phyloP scores from a whole-genome alignment of 1,140 invertebrate species.

The Diabrotica virgifera region DNA sequence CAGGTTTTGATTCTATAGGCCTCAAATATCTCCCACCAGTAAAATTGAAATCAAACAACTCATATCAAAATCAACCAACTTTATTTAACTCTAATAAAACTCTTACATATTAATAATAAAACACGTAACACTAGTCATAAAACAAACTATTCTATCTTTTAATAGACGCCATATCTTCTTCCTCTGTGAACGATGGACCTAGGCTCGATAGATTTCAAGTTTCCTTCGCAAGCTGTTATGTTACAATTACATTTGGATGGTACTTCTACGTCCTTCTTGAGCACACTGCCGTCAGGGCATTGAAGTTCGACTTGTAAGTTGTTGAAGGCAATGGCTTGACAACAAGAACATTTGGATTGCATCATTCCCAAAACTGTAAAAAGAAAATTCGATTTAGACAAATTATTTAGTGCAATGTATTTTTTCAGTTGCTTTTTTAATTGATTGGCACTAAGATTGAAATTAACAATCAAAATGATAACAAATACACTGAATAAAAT shows the following conservation, averaged over 20 bases:
- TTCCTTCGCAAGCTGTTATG: background rate
- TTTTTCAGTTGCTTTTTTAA: too few species aligned
- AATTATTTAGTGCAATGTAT: too few species aligned
- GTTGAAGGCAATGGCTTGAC: constrained; percentile 52
- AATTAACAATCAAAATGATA: too few species aligned
- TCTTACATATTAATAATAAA: background rate
- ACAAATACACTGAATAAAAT: too few species aligned
- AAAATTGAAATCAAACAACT: too few species aligned
- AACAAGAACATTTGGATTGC: constrained; percentile 58
- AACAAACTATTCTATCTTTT: background rate
- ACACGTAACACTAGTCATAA: background rate
- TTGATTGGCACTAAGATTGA: too few species aligned
- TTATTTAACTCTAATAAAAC: constrained; percentile 7
- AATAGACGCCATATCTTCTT: background rate
- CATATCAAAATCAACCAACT: background rate
- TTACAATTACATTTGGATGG: constrained; percentile 56
- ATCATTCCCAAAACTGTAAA: constrained; percentile 54
- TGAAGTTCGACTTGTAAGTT: constrained; percentile 49
- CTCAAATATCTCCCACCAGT: too few species aligned
- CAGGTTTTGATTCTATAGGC: too few species aligned
- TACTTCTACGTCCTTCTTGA: constrained; percentile 51
- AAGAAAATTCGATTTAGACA: constrained; percentile 4
- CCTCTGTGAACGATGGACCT: background rate
- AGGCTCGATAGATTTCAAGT: background rate
- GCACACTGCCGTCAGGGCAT: constrained; percentile 55